Percentiles rank a stretch among this genome's conserved stretches.
Evolutionary conservation across 2,113 vertebrate genomes (phyloP).

Genomic region (Chaetodon auriga): DNA sequence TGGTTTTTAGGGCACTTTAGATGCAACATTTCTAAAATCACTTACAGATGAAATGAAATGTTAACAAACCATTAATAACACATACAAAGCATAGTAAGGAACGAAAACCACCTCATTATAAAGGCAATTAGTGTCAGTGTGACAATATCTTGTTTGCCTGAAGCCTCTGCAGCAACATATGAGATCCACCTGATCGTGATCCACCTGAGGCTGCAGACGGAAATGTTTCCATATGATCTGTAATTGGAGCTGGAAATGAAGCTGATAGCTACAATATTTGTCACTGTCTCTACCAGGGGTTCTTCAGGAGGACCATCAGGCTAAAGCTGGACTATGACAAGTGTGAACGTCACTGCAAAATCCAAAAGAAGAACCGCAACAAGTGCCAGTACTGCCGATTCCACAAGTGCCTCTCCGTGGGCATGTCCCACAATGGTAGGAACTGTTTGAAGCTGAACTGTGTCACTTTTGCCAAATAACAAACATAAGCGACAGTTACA

Average conservation of each 20-base stretch:
- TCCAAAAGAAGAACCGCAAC: slow-evolving; percentile 98
- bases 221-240: not conserved
- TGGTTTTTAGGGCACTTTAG: not conserved
- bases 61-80: not conserved
- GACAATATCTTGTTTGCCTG: not conserved
- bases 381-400: slow-evolving; percentile 99
- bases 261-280: not conserved
- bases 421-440: slow-evolving; percentile 98
- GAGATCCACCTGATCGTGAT: not conserved
- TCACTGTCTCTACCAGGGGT: slow-evolving; percentile 85
- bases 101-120: too few relatives aligned
- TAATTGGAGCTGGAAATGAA: not conserved
- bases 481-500: not conserved
- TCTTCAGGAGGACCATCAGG: slow-evolving; percentile 95
- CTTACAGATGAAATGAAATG: not conserved
- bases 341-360: slow-evolving; percentile 94
- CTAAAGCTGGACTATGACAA: slow-evolving; percentile 94
- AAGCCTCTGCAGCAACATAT: not conserved
- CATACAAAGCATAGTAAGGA: not conserved
- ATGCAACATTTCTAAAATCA: not conserved
- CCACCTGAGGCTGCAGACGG: not conserved
- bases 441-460: not conserved
- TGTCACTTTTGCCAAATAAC: not conserved
- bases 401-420: slow-evolving; percentile 96
- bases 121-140: not conserved